A percentile compares a stretch with the other conserved stretches of the same genome.
Evolutionary conservation across 2,113 vertebrate species (phyloP).

Genomic region (Corvus cornix): DNA sequence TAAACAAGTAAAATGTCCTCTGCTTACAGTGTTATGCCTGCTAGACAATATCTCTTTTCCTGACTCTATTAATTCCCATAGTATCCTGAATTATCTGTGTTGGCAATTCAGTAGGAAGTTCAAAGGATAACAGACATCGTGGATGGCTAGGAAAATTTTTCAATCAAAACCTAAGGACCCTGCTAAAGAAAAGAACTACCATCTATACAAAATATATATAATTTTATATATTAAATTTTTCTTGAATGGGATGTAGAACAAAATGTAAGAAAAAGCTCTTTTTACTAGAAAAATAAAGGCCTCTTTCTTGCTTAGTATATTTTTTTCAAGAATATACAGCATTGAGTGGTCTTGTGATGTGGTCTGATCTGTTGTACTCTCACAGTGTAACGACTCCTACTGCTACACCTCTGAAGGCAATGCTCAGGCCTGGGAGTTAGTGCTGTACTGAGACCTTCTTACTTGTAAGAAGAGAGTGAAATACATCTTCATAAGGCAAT

Average conservation of each 20-base stretch:
- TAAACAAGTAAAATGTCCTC: not conserved
- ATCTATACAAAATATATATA: not conserved
- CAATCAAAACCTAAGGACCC: not conserved
- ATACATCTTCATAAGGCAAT: not conserved
- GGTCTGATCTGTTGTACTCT: not conserved
- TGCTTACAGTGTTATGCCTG: not conserved
- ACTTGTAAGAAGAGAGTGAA: not conserved
- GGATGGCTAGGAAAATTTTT: not conserved
- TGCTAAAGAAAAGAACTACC: not conserved
- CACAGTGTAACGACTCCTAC: not conserved
- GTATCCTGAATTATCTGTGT: not conserved
- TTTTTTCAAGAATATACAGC: not conserved
- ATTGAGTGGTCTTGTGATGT: not conserved
- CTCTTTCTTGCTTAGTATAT: not conserved
- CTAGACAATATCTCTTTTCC: not conserved
- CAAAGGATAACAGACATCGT: not conserved
- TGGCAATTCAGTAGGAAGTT: not conserved
- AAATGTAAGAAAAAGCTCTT: not conserved
- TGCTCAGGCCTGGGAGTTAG: not conserved
- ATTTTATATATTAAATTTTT: not conserved
- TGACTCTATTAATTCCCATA: not conserved
- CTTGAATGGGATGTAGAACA: not conserved
- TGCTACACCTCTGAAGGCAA: not conserved
- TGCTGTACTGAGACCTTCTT: not conserved
- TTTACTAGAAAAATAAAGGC: not conserved